Evolutionary conservation across 2,797 vertebrate species (phyloP).

Genomic region (Ctenochaetus hawaiiensis): DNA sequence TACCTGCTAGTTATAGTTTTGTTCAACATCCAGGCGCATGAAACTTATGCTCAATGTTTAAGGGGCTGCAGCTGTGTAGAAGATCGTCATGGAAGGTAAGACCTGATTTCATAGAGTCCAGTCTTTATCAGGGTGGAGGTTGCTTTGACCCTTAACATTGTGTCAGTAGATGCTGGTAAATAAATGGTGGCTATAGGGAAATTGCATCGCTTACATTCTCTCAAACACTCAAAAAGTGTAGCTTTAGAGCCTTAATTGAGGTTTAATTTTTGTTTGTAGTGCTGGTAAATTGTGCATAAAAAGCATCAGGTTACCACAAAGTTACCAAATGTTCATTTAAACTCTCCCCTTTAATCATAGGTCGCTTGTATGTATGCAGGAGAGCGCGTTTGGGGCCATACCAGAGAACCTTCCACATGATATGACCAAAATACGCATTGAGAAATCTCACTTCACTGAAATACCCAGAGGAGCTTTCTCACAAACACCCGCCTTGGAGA

Average conservation of each 20-base stretch:
- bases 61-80: slow-evolving; percentile 89
- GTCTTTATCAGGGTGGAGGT: background rate
- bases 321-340: background rate
- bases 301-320: background rate
- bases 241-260: background rate
- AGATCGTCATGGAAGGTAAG: slow-evolving; percentile 92
- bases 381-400: slow-evolving; percentile 86
- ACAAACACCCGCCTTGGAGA: slow-evolving; percentile 85
- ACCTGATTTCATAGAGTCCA: slow-evolving; percentile 21
- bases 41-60: slow-evolving; percentile 82
- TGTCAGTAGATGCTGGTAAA: slow-evolving; percentile 32
- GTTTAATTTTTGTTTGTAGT: background rate
- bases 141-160: slow-evolving; percentile 36
- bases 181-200: background rate
- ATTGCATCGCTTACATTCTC: background rate
- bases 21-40: slow-evolving; percentile 63
- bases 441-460: slow-evolving; percentile 93
- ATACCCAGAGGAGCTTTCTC: slow-evolving; percentile 87
- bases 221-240: background rate
- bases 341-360: slow-evolving; percentile 75
- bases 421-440: slow-evolving; percentile 91
- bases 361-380: slow-evolving; percentile 90
- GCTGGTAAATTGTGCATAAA: background rate
- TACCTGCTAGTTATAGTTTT: slow-evolving; percentile 83
- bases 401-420: slow-evolving; percentile 88